Evolutionary conservation across 2,113 vertebrate species (phyloP), one percentile per base, ranked within the genome.

Genomic region (Daubentonia madagascariensis): DNA sequence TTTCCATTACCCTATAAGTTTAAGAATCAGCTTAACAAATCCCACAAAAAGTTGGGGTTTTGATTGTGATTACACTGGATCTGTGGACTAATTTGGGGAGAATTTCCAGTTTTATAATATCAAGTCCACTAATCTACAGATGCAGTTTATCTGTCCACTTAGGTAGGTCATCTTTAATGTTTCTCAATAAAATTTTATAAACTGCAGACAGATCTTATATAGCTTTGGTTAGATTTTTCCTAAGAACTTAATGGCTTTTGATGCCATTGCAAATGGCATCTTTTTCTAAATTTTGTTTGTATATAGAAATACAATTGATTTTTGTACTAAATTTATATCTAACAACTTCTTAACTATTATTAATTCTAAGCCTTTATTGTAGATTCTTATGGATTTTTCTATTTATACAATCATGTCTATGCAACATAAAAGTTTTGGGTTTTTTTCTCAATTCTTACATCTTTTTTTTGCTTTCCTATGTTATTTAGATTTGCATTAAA

Each of bases 231-330:
- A 50, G 18, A 68, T 57, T 78, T 85, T 73, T 73, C 79, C 45
- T 50, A 97, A 45, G 52, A 25, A 93, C 52, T 85, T 89, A 61
- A 30, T 50, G 9, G 70, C 37, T 70, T 70, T 22, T 70, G 61
- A 45, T 92, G 35, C 9, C 23, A 92, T 84, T 63, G 25, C 84
- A 94, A 94, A 86, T 91, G 37, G 16, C 59, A 91, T 59, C 1
- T 94, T 91, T 88, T 83, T 85, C 86, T 91, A 91, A 86, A 91
- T 59, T 32, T 61, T 37, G 32, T 70, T 72, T 63, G 40, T 83
- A 45, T 72, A 54, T 40, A 79, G 52, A 95, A 92, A 92, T 63
- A 37, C 6, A 89, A 85, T 43, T 89, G n/a, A 79, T 54, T 67
- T 76, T 97, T 88, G 54, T 57, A 48, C n/a, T 65, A 48, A 92